A percentile compares a stretch with the other conserved stretches of the same genome.
Conservation (phyloP, 2,888 invertebrate species). For the Polymixis lichenea region DNA sequence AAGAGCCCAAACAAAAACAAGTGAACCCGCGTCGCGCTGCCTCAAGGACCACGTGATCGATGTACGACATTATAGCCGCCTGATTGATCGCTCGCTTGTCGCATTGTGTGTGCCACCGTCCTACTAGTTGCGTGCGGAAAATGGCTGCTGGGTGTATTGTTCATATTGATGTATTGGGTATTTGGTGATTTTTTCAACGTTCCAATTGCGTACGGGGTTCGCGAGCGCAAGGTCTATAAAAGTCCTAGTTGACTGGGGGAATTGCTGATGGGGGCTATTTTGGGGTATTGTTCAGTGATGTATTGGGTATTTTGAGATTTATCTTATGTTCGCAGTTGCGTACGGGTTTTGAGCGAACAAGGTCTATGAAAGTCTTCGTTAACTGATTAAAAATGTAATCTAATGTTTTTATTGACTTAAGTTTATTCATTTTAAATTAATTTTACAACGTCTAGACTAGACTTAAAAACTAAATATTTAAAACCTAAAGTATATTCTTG, state of each 20-base stretch:
- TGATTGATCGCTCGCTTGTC: constrained; percentile 50
- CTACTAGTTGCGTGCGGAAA: constrained; percentile 41
- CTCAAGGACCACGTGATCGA: constrained; percentile 39
- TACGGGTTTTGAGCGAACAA: neutral
- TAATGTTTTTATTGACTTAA: neutral
- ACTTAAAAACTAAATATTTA: constrained; percentile 1
- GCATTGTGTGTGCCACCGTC: constrained; percentile 30
- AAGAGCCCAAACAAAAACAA: constrained; percentile 36
- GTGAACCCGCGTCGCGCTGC: constrained; percentile 11
- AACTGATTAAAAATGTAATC: neutral
- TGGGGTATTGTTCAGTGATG: constrained; percentile 34
- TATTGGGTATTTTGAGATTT: constrained; percentile 13
- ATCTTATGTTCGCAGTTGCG: neutral
- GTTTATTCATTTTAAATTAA: no score
- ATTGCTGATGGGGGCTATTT: neutral
- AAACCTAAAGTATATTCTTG: constrained; percentile 3
- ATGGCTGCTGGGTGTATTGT: constrained; percentile 9
- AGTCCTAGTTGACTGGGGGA: neutral
- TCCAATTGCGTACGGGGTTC: neutral
- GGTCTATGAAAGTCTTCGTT: neutral
- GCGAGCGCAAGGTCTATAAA: neutral
- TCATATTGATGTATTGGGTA: constrained; percentile 28
- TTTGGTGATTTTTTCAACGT: constrained; percentile 3
- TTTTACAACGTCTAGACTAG: neutral
- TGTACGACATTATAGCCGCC: constrained; percentile 31